Conservation (phyloP, 2,797 vertebrate genomes). For the Lepilemur ruficaudatus region DNA sequence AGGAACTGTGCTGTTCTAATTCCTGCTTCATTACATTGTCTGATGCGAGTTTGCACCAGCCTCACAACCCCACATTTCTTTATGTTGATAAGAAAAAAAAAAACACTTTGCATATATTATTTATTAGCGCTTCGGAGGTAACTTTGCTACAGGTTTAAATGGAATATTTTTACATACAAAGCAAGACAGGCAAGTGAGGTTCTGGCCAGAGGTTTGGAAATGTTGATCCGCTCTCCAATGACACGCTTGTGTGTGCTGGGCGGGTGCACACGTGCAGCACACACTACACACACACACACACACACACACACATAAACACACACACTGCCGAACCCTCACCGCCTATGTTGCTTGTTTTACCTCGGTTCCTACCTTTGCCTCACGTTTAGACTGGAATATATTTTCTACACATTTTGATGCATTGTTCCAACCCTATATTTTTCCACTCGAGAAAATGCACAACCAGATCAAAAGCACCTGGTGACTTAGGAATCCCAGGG, state of each 20-base stretch:
- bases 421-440: slow-evolving; percentile 65
- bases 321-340: slow-evolving; percentile 30
- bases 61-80: slow-evolving; percentile 85
- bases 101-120: slow-evolving; percentile 87
- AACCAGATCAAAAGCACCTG: slow-evolving; percentile 78
- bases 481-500: slow-evolving; percentile 49
- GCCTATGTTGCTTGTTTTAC: slow-evolving; percentile 31
- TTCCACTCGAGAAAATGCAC: slow-evolving; percentile 74
- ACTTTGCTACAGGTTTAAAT: slow-evolving; percentile 85
- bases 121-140: slow-evolving; percentile 86
- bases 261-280: not conserved
- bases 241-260: not conserved
- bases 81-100: slow-evolving; percentile 84
- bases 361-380: not conserved
- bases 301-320: not conserved
- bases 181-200: slow-evolving; percentile 80
- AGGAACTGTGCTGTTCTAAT: slow-evolving; percentile 89
- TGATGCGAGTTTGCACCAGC: slow-evolving; percentile 86
- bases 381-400: not conserved
- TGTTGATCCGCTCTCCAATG: slow-evolving; percentile 69
- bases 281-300: slow-evolving; percentile 11
- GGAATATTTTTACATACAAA: slow-evolving; percentile 87
- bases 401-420: slow-evolving; percentile 45
- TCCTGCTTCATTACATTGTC: slow-evolving; percentile 89
- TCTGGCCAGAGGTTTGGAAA: slow-evolving; percentile 80